phyloP scores from a whole-genome alignment of 2,888 invertebrate genomes.

The Steromphala cineraria region DNA sequence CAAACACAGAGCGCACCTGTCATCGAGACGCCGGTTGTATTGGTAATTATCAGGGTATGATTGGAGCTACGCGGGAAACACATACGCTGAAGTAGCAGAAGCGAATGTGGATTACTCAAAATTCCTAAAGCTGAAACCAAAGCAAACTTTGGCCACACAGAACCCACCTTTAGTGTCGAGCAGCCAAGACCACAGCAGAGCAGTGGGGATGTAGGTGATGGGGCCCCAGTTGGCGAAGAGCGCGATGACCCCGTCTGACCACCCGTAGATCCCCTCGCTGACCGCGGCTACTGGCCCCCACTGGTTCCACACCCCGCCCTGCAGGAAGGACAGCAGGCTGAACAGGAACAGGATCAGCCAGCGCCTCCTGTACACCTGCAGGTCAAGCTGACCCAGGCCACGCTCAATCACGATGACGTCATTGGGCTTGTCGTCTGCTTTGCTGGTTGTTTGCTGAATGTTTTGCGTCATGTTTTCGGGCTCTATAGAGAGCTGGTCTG shows the following conservation, averaged over 20 bases:
- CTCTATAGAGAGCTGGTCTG: too few species aligned
- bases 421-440: not conserved
- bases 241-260: conserved; percentile 31
- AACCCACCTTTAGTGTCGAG: conserved; percentile 33
- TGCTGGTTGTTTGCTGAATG: too few species aligned
- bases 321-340: conserved; percentile 7
- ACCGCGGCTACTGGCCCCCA: conserved; percentile 32
- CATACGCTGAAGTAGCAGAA: too few species aligned
- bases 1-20: too few species aligned
- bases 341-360: conserved; percentile 29
- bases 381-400: not conserved
- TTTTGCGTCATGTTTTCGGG: too few species aligned
- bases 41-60: too few species aligned
- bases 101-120: too few species aligned
- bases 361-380: not conserved
- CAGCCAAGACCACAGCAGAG: conserved; percentile 29
- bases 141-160: not conserved
- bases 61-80: too few species aligned
- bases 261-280: conserved; percentile 22
- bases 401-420: not conserved
- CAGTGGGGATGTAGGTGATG: conserved; percentile 24
- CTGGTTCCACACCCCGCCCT: conserved; percentile 29
- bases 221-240: conserved; percentile 36
- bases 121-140: too few species aligned
- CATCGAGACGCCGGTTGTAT: too few species aligned